Evolutionary conservation across 2,888 invertebrate genomes (phyloP), one percentile per base, ranked within the genome.

Genomic region (Exephanes ischioxanthus): DNA sequence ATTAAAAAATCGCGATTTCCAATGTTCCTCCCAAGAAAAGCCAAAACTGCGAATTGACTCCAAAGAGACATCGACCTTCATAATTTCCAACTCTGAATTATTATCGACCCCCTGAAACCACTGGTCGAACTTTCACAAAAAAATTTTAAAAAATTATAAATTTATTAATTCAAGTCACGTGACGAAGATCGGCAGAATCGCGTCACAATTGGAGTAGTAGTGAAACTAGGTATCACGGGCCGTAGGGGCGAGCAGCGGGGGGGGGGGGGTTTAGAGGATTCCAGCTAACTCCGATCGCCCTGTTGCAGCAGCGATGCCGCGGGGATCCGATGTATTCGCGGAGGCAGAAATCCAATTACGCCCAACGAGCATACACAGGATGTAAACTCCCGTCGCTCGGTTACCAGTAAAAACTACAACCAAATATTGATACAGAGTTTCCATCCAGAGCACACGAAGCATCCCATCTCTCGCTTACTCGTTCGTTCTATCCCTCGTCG

Each of bases 291-390:
- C 37, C 41, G 53, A 41, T 67, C 51, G 53, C 26, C 66, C 67
- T 53, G 55, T 48, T 77, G 51, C 51, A 77, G 51, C 14, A 55
- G 63, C 53, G 48, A 48, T 55, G 48, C 63, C 68, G 61, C 73
- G 71, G 72, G 71, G 77, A 80, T 82, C 82, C 84, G 72, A 79
- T 86, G 79, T 86, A 82, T 68, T 79, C 79, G 71, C 77, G 71
- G 83, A 89, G 87, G 88, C 87, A 89, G 88, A 91, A 91, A 91
- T 92, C 89, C 91, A 92, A 91, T 92, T 91, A 91, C 88, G 88
- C 87, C 87, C 89, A 88, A 88, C 85, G 88, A 81, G 89, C 89
- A 91, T 90, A 90, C 89, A 90, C 86, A 88, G 89, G 89, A 90
- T 91, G 90, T 90, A 90, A 89, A 89, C 89, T 90, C 89, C 51